Evolutionary conservation across 2,888 invertebrate genomes (phyloP), one percentile per base, ranked within the genome.

Genomic region (Folsomia manolachei): DNA sequence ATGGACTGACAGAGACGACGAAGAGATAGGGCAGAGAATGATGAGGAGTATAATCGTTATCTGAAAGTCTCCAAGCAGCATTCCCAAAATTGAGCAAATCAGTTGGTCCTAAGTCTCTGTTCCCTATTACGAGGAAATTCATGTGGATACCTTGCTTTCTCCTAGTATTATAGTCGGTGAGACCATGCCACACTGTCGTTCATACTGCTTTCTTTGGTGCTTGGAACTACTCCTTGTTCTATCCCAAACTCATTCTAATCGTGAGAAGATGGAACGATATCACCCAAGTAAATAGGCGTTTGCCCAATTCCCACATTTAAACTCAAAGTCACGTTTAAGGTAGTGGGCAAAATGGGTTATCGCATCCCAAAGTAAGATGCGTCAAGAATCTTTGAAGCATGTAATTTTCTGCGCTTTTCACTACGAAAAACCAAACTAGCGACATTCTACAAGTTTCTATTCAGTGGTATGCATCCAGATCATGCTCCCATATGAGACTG

Each of bases 341-440:
- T 65, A 74, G 74, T 71, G 74, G 75, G 71, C 75, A 74, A 78
- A 78, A 77, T 75, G 78, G 72, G 74, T 74, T 78, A 77, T 75
- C 73, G 74, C 71, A 71, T 74, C 63, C 69, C 68, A 65, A 67
- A 39, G 39, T 39, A 39, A 39, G 39, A 39, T 39, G 39, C 39
- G 7, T 39, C 39, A 4, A 39, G 39, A 39, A 39, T 39, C 39
- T n/a, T n/a, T n/a, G n/a, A n/a, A n/a, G n/a, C 14, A 14, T 14
- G 39, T 39, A 39, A 39, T 39, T 39, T 39, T 14, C 39, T 14
- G 4, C 39, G 4, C 14, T 39, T 39, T 39, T 39, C 39, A 39
- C 39, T n/a, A n/a, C n/a, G n/a, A n/a, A n/a, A n/a, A n/a, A n/a
- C 39, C 39, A 39, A 39, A 39, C 7, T 39, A 39, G 39, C 39